Evolutionary conservation across 2,797 vertebrate genomes (phyloP).

Genomic region (Catharus ustulatus): DNA sequence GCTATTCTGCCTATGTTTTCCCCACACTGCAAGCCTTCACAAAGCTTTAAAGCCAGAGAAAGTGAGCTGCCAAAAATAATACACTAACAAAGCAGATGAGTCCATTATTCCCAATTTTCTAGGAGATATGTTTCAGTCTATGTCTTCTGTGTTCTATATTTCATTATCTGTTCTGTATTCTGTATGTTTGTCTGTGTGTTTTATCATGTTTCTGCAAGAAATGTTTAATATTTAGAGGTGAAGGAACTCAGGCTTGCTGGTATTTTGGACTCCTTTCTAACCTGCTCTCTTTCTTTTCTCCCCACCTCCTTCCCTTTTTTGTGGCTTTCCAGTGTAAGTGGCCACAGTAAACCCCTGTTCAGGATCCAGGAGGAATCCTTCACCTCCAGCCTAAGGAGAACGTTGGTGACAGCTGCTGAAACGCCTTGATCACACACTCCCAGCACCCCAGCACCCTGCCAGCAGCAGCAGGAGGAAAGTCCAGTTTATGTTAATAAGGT

Average conservation of each 20-base stretch:
- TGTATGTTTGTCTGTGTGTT: not conserved
- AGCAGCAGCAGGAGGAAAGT: slow-evolving; percentile 25
- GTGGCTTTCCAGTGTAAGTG: not conserved
- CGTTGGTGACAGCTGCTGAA: fast-evolving
- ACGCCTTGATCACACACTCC: not conserved
- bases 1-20: not conserved
- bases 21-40: not conserved
- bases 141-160: not conserved
- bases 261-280: not conserved
- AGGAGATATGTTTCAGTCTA: not conserved
- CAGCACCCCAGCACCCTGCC: not conserved
- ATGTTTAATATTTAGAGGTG: not conserved
- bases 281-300: not conserved
- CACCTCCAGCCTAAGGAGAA: not conserved
- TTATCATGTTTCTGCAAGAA: not conserved
- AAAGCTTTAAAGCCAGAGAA: not conserved
- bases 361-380: slow-evolving; percentile 8
- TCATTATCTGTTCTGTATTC: not conserved
- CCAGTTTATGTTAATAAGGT: slow-evolving; percentile 43
- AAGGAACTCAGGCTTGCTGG: not conserved
- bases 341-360: not conserved
- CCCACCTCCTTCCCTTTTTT: not conserved
- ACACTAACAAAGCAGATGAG: not conserved
- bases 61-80: not conserved
- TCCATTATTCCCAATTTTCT: not conserved